Base-by-base conservation (phyloP, 2,888 invertebrate species). In the Gortyna flavago region DNA sequence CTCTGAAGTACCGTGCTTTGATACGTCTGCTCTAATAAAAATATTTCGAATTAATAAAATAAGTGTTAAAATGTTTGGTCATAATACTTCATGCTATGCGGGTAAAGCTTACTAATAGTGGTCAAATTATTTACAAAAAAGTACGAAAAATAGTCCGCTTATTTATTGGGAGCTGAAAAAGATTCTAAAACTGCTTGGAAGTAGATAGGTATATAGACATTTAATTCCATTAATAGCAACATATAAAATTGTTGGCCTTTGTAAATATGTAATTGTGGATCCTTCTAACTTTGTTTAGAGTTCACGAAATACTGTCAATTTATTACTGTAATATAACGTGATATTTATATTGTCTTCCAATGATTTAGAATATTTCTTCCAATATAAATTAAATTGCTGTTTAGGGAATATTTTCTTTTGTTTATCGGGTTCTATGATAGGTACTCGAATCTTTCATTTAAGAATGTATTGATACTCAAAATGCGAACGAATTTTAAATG, bases 321-420 rank as follows among this genome's bases (percentile, higher is more conserved):
- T 54, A 75, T 62, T 65, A 77, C 41, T 78, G 35, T 75, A 65
- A 54, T 38, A 44, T 72, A 77, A 79, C 54, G 88, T 86, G 86
- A 86, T 84, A 84, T 29, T 75, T 77, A 75, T 64, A 80, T 72
- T 82, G 87, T 86, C 87, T 87, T 87, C 88, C 88, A 84, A 71
- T 75, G 57, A 61, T 44, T 77, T 62, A 51, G 77, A 75, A 75
- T 77, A 74, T 77, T 79, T 72, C 64, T 74, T 77, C 72, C 18
- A 68, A 38, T 21, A 64, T 41, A 29, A 38, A 69, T n/a, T 64
- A 16, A 44, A 77, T 65, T 77, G 72, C n/a, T 66, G 21, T 76
- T n/a, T 72, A 62, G 13, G 8, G 7, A 62, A 51, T 57, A 35
- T 25, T 44, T 51, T 59, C 11, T 68, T 61, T 71, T 9, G 41